Conservation (phyloP, 1,140 invertebrate genomes). For the Mamestra configurata region DNA sequence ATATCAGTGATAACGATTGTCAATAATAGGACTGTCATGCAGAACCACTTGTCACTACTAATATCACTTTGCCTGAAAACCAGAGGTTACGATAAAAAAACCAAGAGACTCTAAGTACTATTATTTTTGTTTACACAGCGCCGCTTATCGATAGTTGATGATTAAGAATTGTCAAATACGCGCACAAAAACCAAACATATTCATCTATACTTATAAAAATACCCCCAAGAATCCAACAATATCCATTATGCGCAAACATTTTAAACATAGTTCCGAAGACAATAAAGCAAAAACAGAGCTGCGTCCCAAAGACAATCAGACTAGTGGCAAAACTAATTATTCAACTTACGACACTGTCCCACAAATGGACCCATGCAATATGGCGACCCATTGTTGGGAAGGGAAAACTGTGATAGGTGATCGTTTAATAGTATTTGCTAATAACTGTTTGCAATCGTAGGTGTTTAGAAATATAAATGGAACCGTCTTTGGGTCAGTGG, state of each 20-base stretch:
- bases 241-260: slow-evolving; percentile 29
- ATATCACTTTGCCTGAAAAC: no score
- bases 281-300: slow-evolving; percentile 33
- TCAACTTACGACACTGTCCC: slow-evolving; percentile 46
- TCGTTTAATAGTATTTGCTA: slow-evolving; percentile 19
- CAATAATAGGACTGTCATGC: no score
- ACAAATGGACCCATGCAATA: slow-evolving; percentile 42
- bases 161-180: no score
- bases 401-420: slow-evolving; percentile 49
- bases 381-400: slow-evolving; percentile 31
- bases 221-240: slow-evolving; percentile 2
- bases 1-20: no score
- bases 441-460: not conserved
- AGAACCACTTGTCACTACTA: no score
- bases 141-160: no score
- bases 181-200: not conserved
- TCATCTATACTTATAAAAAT: not conserved
- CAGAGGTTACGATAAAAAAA: no score
- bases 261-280: slow-evolving; percentile 20
- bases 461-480: not conserved
- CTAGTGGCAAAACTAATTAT: slow-evolving; percentile 32
- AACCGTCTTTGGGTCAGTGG: not conserved
- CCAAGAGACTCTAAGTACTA: no score
- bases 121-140: no score
- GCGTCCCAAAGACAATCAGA: slow-evolving; percentile 32